These are phyloP conservation scores for Cyclophora punctaria DNA, from an alignment of 2,888 invertebrate species.

Conservation along the genomic window DNA sequence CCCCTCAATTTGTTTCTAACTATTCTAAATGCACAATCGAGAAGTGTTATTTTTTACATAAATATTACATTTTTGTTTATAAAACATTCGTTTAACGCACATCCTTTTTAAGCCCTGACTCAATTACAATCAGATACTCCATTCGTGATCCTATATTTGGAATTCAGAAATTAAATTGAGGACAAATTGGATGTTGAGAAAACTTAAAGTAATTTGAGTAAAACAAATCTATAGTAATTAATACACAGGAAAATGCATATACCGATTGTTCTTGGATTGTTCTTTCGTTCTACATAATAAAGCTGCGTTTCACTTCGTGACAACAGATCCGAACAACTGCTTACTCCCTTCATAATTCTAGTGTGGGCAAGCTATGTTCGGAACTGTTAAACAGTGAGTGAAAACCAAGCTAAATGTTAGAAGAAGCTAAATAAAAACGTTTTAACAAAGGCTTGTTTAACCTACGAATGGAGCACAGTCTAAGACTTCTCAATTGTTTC, in stretches of 20 bases:
- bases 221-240: no score
- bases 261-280: no score
- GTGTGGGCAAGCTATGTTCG: background rate
- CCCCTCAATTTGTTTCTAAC: slow-evolving; percentile 27
- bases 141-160: background rate
- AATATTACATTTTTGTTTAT: slow-evolving; percentile 6
- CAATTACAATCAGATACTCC: background rate
- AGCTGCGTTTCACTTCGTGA: no score
- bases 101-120: slow-evolving; percentile 14
- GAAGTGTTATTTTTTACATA: slow-evolving; percentile 22
- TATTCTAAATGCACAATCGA: slow-evolving; percentile 28
- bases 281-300: no score
- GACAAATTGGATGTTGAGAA: no score
- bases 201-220: no score
- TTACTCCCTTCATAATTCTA: no score
- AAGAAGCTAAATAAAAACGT: background rate
- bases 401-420: background rate
- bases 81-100: slow-evolving; percentile 10
- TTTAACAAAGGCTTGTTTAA: background rate
- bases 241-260: no score
- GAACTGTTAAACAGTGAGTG: background rate
- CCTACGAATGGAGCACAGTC: background rate
- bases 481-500: slow-evolving; percentile 10
- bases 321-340: no score
- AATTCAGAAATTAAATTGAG: no score